Evolutionary conservation across 2,888 invertebrate species (phyloP).

Genomic region (Caenorhabditis uteleia): DNA sequence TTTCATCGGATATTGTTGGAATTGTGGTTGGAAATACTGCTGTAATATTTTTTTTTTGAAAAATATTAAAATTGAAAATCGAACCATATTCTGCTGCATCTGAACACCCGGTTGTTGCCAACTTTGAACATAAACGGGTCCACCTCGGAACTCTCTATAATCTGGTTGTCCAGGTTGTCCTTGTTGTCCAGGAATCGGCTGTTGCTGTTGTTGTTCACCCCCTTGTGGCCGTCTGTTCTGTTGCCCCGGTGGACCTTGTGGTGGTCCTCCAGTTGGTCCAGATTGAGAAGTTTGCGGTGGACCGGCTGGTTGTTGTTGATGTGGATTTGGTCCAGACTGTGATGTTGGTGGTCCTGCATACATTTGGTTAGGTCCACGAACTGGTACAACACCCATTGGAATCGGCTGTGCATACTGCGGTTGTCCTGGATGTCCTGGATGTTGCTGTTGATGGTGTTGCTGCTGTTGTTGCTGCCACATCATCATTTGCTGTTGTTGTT

Average conservation of each 20-base stretch:
- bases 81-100: no score
- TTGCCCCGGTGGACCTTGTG: not conserved
- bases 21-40: conserved; percentile 6
- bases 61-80: no score
- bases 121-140: no score
- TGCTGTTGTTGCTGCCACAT: not conserved
- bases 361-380: not conserved
- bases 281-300: no score
- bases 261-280: not conserved
- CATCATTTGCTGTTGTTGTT: not conserved
- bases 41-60: no score
- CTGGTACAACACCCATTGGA: not conserved
- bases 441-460: not conserved
- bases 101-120: no score
- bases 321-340: no score
- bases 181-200: not conserved
- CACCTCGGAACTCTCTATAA: no score
- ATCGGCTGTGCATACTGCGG: no score
- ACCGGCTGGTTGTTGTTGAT: not conserved
- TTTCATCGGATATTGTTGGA: conserved; percentile 10
- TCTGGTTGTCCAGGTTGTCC: no score
- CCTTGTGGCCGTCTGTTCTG: not conserved
- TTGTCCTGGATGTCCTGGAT: not conserved
- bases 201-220: not conserved
- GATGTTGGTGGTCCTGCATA: not conserved